Evolutionary conservation across 2,888 invertebrate genomes (phyloP), one percentile per base, ranked within the genome.

Genomic region (Chalcis sispes): DNA sequence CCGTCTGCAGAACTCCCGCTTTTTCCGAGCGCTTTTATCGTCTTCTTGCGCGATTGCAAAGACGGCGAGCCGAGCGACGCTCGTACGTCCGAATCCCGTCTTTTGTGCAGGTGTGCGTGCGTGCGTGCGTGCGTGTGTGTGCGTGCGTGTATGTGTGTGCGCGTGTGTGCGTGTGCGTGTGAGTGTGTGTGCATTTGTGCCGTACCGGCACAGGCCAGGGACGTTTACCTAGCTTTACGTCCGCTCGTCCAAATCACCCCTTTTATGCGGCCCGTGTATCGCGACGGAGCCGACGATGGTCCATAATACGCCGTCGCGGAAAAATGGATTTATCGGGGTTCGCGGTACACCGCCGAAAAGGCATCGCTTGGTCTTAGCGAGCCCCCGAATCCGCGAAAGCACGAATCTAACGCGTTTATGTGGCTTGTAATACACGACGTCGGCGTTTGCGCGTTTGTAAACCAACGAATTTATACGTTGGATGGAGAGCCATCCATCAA

Each of bases 271-370:
- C n/a, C 2, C 40, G 36, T 40, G 15, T 40, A 40, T 67, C 40
- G n/a, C n/a, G n/a, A n/a, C n/a, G n/a, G n/a, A n/a, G n/a, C n/a
- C n/a, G n/a, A n/a, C n/a, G n/a, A n/a, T n/a, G n/a, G n/a, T n/a
- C n/a, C n/a, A n/a, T n/a, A n/a, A n/a, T n/a, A n/a, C n/a, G n/a
- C n/a, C n/a, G n/a, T n/a, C n/a, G n/a, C n/a, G 54, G 56, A 72
- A 64, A 72, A 72, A 62, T 72, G 64, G 54, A 72, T 72, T 72
- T 72, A 72, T 72, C 36, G 71, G n/a, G n/a, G n/a, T n/a, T n/a
- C 40, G 10, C 5, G 10, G 36, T 7, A 36, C 23, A 10, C 25
- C 42, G 23, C 46, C 27, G n/a, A 25, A 13, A 36, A 36, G 36
- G 10, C 36, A 10, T 10, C 10, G 10, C 10, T 36, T 4, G 29